Percentiles rank a stretch among this genome's conserved stretches.
Conservation (phyloP, 2,797 vertebrate genomes). For the Propithecus deckenii region DNA sequence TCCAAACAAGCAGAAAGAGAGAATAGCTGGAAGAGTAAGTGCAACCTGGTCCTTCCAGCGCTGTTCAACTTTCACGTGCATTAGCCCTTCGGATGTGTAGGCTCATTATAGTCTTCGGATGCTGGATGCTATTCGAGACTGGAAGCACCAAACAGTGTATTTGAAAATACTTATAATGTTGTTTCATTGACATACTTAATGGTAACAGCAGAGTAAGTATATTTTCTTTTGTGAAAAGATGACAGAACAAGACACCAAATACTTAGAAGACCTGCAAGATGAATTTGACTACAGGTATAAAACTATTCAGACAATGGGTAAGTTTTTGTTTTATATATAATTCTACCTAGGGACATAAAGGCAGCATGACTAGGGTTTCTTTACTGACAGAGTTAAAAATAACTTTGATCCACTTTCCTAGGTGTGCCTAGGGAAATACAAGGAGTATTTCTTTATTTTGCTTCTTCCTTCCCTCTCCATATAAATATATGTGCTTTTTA, state of each 20-base stretch:
- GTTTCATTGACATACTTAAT: neutral
- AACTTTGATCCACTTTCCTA: neutral
- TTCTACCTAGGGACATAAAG: neutral
- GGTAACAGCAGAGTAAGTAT: neutral
- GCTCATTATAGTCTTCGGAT: neutral
- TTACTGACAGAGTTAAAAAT: neutral
- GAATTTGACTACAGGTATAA: constrained; percentile 99
- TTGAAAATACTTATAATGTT: neutral
- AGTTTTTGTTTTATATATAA: constrained; percentile 62
- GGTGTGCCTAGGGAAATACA: neutral
- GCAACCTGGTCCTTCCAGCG: neutral
- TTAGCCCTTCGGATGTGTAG: neutral
- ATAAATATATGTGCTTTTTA: neutral
- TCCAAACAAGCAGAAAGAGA: neutral
- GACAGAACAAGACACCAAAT: constrained; percentile 97
- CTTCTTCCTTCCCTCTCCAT: neutral
- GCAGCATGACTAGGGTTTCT: neutral
- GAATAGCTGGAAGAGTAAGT: neutral
- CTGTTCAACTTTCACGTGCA: neutral
- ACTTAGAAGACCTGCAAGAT: constrained; percentile 96
- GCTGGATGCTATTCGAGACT: neutral
- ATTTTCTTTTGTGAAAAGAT: constrained; percentile 85
- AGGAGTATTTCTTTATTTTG: neutral
- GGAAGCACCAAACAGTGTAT: neutral
- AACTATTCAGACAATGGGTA: constrained; percentile 96